A percentile compares a stretch with the other conserved stretches of the same genome.
These are phyloP conservation scores for Helicoverpa zea DNA, from an alignment of 1,140 invertebrate genomes.

Conservation along the genomic window DNA sequence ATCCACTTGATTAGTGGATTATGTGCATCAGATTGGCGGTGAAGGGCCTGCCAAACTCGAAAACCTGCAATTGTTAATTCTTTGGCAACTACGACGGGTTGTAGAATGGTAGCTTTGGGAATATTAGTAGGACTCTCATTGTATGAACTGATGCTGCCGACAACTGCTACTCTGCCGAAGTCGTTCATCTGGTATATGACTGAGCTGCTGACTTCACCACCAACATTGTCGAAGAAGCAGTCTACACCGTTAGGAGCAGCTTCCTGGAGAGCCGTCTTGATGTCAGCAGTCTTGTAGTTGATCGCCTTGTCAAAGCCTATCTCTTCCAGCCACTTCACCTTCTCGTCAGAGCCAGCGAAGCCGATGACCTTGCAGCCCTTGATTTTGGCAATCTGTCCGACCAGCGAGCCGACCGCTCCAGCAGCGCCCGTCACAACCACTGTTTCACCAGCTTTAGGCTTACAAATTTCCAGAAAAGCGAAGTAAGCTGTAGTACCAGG, in stretches of 20 bases:
- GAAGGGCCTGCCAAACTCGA: constrained; percentile 59
- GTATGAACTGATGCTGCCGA: constrained; percentile 88
- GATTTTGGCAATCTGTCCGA: constrained; percentile 92
- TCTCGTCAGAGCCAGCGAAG: constrained; percentile 90
- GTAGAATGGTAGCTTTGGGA: constrained; percentile 82
- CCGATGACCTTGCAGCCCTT: constrained; percentile 91
- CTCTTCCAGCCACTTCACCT: constrained; percentile 74
- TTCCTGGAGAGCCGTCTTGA: constrained; percentile 86
- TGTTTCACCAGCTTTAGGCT: constrained; percentile 90
- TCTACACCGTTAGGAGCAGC: constrained; percentile 89
- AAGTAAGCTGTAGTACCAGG: constrained; percentile 89
- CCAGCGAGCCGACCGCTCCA: constrained; percentile 90
- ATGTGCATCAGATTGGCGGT: too few species aligned
- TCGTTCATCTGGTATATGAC: constrained; percentile 88
- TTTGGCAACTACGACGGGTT: constrained; percentile 82
- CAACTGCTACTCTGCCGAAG: constrained; percentile 88
- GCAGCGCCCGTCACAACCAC: constrained; percentile 90
- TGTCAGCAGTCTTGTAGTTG: constrained; percentile 90
- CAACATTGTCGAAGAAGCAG: constrained; percentile 89
- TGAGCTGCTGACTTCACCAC: constrained; percentile 88
- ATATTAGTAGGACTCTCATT: constrained; percentile 66
- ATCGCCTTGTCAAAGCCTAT: constrained; percentile 89
- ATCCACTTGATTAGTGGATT: constrained; percentile 53
- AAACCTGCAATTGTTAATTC: constrained; percentile 86
- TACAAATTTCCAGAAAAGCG: constrained; percentile 89